Base-by-base conservation (phyloP, 2,113 vertebrate genomes). In the Centropus unirufus region DNA sequence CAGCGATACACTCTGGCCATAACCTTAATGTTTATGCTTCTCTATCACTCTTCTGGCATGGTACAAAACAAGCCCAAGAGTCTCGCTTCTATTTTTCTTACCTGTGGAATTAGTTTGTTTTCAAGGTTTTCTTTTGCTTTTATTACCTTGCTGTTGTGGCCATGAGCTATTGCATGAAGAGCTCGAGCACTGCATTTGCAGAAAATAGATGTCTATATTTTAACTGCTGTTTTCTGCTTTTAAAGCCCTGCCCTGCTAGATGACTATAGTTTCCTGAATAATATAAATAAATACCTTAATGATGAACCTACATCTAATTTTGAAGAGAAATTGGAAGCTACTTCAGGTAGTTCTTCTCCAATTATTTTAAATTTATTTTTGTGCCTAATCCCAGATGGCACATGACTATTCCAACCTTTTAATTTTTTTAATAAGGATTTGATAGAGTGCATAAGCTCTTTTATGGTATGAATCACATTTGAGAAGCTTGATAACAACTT, bases 41-140 rank as follows among this genome's bases (percentile, higher is more conserved):
- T 67, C 46, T 8, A 36, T 84, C 73, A 44, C 11, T 73, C 30
- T 83, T 87, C 55, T 58, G 29, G 10, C 26, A 26, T 59, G 46
- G 13, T 80, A 34, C 52, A 86, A 96, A 92, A 83, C 17, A 88
- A 68, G 30, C 5, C 23, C 19, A 82, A 69, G 30, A 69, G 88
- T 14, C 6, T 29, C 29, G 16, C 19, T 23, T 62, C 11, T 74
- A 20, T 94, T 88, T 94, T 86, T 74, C 36, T 89, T 39, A 74
- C 4, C 34, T 67, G 29, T 67, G 90, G 21, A 79, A 74, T 30
- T 24, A 86, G 14, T 83, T 80, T 32, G 4, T 44, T 89, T 93
- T 91, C 63, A 85, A 74, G 58, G 4, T 62, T 72, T 92, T 85
- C 29, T 86, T 87, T 73, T 83, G 11, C 61, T 95, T 89, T 83